Percentiles rank a stretch among this genome's conserved stretches.
Evolutionary conservation across 2,113 vertebrate species (phyloP).

Genomic region (Cyanocitta stelleri): DNA sequence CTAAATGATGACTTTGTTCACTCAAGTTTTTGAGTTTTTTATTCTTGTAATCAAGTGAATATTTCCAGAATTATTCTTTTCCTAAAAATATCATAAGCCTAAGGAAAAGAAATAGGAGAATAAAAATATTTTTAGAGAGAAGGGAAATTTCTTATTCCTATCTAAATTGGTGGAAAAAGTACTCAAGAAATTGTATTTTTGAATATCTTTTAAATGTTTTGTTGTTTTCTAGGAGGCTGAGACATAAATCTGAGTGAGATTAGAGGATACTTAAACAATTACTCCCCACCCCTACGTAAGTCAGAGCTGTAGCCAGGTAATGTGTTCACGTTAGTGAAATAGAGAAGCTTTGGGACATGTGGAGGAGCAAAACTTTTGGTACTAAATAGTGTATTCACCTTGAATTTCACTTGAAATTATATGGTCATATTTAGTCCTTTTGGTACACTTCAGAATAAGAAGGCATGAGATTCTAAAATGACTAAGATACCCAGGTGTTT

Average conservation of each 20-base stretch:
- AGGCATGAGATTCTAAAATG: not conserved
- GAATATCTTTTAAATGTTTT: not conserved
- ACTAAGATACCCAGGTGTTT: not conserved
- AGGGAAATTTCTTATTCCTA: not conserved
- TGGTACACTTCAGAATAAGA: not conserved
- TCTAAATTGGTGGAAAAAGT: not conserved
- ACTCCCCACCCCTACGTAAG: rapidly evolving
- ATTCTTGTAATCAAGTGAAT: not conserved
- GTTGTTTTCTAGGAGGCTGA: not conserved
- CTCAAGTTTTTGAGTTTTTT: not conserved
- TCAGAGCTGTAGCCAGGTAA: not conserved
- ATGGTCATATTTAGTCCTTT: not conserved
- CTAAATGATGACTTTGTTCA: not conserved
- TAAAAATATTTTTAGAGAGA: not conserved
- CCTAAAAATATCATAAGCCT: not conserved
- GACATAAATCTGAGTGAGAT: not conserved
- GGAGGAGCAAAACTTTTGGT: not conserved
- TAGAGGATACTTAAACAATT: not conserved
- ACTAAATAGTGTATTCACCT: not conserved
- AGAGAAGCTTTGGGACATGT: not conserved
- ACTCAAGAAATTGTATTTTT: not conserved
- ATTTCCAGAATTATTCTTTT: not conserved
- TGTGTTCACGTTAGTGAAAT: not conserved
- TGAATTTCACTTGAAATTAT: not conserved
- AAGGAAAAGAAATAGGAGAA: not conserved